Evolutionary conservation across 1,140 invertebrate genomes (phyloP).

Genomic region (Leptopilina boulardi): DNA sequence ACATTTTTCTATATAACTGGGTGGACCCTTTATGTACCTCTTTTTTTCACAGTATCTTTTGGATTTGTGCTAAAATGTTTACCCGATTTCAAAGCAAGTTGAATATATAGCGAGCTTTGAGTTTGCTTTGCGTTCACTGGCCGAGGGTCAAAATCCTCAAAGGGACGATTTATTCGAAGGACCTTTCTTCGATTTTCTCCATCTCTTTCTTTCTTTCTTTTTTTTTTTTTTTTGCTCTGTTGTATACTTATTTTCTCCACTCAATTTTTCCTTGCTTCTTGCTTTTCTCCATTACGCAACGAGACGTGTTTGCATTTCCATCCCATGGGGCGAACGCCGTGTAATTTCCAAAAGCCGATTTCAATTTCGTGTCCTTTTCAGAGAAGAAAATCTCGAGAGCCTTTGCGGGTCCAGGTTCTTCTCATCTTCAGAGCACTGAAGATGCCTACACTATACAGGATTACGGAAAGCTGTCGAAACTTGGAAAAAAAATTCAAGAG

Average conservation of each 20-base stretch:
- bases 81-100: conserved; percentile 58
- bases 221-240: too few relatives aligned
- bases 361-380: conserved; percentile 73
- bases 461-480: neutral
- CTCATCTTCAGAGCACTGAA: neutral
- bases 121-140: conserved; percentile 59
- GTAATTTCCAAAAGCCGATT: conserved; percentile 75
- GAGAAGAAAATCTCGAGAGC: conserved; percentile 66
- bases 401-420: conserved; percentile 42
- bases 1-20: neutral
- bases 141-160: conserved; percentile 64
- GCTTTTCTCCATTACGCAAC: conserved; percentile 40
- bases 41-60: conserved; percentile 37
- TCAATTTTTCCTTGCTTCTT: conserved; percentile 44
- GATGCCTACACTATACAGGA: conserved; percentile 21
- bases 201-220: too few relatives aligned
- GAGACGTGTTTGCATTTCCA: conserved; percentile 73
- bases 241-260: conserved; percentile 36
- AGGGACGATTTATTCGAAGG: conserved; percentile 58
- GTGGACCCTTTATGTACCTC: conserved; percentile 18
- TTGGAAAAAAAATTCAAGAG: conserved; percentile 5
- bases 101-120: conserved; percentile 57
- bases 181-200: conserved; percentile 51
- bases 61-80: conserved; percentile 57
- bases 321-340: conserved; percentile 60